Evolutionary conservation across 1,140 invertebrate genomes (phyloP), one percentile per base, ranked within the genome.

Genomic region (Cotesia chilonis): DNA sequence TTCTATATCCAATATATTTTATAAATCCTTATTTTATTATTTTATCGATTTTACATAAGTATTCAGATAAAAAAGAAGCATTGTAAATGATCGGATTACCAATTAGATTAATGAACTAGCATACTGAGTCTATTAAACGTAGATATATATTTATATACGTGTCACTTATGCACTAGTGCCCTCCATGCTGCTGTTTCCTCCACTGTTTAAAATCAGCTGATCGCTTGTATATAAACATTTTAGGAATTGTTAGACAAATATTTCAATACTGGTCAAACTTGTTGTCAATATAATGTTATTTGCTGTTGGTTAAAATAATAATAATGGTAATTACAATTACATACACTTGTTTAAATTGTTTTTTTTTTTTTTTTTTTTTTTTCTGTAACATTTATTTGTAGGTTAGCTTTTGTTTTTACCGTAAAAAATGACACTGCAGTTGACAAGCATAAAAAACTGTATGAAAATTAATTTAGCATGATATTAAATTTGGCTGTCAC

Each of bases 201-300:
- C 36, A 71, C n/a, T 55, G 17, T 61, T 37, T 4, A 6, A 4
- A 59, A 74, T 71, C 73, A 74, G 73, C 73, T 74, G 73, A 74
- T 69, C 57, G 65, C 38, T 28, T 54, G 65, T 74, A 14, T 14
- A 14, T 14, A 64, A 64, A 68, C 65, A 64, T 28, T 38, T 51
- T 9, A 55, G 0, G n/a, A 17, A 9, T 55, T 17, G 17, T 12
- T n/a, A 5, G 10, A 20, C n/a, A 55, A 14, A 55, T 55, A 6
- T 55, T 55, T 55, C 5, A 47, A 47, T 47, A 10, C 5, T 47
- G 28, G 28, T 47, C 10, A 10, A 9, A 9, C 41, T 47, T 47
- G 10, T 47, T 47, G 41, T 47, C 41, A 47, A 47, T 10, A 47
- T 9, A 9, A 47, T 47, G 0, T 47, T 47, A 10, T 9, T 47